phyloP scores from a whole-genome alignment of 2,888 invertebrate genomes.

The Macrophya alboannulata region DNA sequence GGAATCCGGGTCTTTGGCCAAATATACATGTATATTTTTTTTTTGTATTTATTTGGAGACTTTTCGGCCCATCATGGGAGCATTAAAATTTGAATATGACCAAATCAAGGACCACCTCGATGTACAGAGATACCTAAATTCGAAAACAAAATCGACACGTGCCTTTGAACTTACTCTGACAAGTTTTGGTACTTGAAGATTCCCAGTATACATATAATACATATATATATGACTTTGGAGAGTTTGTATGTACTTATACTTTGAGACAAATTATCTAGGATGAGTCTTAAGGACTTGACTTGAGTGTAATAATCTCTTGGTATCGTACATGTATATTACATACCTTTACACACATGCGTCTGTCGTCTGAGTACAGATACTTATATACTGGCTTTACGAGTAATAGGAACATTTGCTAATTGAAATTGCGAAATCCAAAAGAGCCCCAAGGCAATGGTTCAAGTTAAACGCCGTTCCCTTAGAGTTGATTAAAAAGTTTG shows the following conservation, averaged over 20 bases:
- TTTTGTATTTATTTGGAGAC: no score
- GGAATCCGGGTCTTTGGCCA: no score
- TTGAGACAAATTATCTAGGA: background rate
- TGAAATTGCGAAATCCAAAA: conserved; percentile 29
- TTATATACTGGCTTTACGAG: background rate
- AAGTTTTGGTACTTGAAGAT: background rate
- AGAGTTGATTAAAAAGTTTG: conserved; percentile 38
- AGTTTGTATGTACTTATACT: background rate
- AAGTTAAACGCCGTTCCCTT: background rate
- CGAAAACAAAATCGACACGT: background rate
- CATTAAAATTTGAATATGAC: no score
- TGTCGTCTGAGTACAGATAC: background rate
- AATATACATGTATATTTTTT: no score
- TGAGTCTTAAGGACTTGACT: background rate
- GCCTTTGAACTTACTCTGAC: background rate
- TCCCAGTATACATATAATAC: no score
- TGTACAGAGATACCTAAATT: background rate
- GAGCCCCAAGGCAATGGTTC: background rate
- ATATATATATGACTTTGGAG: background rate
- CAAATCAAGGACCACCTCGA: no score
- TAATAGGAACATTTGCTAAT: conserved; percentile 8
- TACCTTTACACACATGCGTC: background rate
- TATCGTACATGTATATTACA: background rate
- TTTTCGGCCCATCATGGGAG: no score
- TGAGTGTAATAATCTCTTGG: background rate